Percentiles rank a stretch among this genome's conserved stretches.
Evolutionary conservation across 1,140 invertebrate genomes (phyloP).

Genomic region (Macrostomum lignano): DNA sequence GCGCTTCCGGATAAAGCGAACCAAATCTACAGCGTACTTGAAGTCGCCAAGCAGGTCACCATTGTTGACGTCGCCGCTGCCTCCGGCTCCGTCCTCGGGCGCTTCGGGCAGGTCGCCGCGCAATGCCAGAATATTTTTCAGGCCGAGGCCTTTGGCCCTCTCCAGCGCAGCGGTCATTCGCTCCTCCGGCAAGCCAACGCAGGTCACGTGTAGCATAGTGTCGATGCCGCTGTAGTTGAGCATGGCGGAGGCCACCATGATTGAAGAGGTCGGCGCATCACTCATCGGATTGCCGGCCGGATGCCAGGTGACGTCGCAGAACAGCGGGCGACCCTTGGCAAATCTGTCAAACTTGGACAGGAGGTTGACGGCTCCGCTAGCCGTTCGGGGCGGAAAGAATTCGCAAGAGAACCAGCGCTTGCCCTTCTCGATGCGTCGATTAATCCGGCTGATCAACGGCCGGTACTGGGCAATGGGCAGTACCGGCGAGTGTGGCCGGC

Average conservation of each 20-base stretch:
- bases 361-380: conserved; percentile 30
- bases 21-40: conserved; percentile 35
- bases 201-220: conserved; percentile 38
- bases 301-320: conserved; percentile 39
- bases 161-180: conserved; percentile 29
- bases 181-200: conserved; percentile 26
- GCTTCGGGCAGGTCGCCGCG: conserved; percentile 29
- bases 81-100: neutral
- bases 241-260: conserved; percentile 33
- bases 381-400: conserved; percentile 36
- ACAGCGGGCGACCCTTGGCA: conserved; percentile 31
- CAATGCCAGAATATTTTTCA: conserved; percentile 34
- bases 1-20: conserved; percentile 34
- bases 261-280: conserved; percentile 34
- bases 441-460: conserved; percentile 25
- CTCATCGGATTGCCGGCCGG: conserved; percentile 32
- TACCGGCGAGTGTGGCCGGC: no score
- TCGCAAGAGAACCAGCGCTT: conserved; percentile 36
- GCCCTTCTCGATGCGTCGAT: conserved; percentile 24
- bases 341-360: conserved; percentile 32
- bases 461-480: no score
- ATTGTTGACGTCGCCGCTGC: conserved; percentile 17
- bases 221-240: conserved; percentile 35
- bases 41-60: conserved; percentile 30
- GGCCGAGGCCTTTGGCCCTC: conserved; percentile 32